Base-by-base conservation (phyloP, 2,797 vertebrate genomes). In the Pipistrellus pipistrellus region DNA sequence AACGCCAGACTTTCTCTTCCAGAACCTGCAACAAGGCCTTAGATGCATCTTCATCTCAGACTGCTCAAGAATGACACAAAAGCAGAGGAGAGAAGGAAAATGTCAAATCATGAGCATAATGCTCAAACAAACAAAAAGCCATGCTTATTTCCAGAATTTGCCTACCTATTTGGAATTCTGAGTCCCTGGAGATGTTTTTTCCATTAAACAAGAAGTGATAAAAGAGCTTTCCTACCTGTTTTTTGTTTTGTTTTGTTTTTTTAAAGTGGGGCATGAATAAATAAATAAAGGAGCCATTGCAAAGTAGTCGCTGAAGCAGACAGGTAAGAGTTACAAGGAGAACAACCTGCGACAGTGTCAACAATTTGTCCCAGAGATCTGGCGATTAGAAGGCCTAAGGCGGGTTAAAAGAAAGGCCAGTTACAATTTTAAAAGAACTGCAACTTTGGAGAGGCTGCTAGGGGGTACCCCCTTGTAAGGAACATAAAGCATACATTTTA, bases 401-500 rank as follows among this genome's bases (percentile, higher is more conserved):
- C 35, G 11, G 75, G 76, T 85, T 89, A 97, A 85, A 59, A 80
- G 78, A 95, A 95, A 95, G 76, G 71, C 85, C 77, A 94, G 93
- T 88, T 93, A 92, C 55, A 90, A 85, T 92, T 95, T 90, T 91
- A 92, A 96, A 92, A 73, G 85, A 92, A 91, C 38, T 87, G 51
- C 85, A 93, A 92, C 72, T 96, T 95, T 96, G 69, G 86, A 95
- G 91, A 93, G 90, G 75, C 86, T 95, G 82, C 87, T 94, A 77
- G 90, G 48, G 87, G 90, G 80, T 84, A 93, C 78, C 90, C 89
- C 93, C 80, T 93, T 76, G 59, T 75, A 76, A 96, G 83, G 69
- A 91, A 95, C 71, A 10, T 92, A 84, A 93, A 97, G 83, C 83
- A 96, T 94, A 95, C 66, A 95, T 82, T 96, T 96, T 97, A 94